Conservation (phyloP, 2,797 vertebrate genomes). For the Pitangus sulphuratus region DNA sequence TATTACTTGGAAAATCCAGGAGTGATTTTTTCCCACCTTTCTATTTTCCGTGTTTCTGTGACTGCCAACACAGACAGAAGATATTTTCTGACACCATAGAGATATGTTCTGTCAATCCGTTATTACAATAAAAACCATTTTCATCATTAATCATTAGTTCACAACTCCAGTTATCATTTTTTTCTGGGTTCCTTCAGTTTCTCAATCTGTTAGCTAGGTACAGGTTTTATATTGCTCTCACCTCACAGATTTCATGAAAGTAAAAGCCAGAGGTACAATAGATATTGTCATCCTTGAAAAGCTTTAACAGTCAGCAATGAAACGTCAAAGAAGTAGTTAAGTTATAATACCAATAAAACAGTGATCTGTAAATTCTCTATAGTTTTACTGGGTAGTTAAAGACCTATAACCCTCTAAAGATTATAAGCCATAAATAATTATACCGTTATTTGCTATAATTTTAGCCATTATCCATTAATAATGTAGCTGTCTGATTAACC, state of each 20-base stretch:
- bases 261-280: slow-evolving; percentile 20
- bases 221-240: not conserved
- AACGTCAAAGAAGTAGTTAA: slow-evolving; percentile 40
- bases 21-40: not conserved
- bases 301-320: slow-evolving; percentile 13
- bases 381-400: slow-evolving; percentile 60
- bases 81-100: not conserved
- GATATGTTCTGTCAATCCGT: not conserved
- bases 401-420: slow-evolving; percentile 33
- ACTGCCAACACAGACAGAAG: not conserved
- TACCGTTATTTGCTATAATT: slow-evolving; percentile 46
- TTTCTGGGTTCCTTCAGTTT: not conserved
- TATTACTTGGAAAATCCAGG: not conserved
- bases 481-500: slow-evolving; percentile 30
- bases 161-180: not conserved
- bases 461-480: slow-evolving; percentile 37
- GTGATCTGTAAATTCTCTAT: slow-evolving; percentile 54
- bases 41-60: not conserved
- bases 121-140: not conserved
- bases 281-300: slow-evolving; percentile 29
- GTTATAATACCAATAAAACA: slow-evolving; percentile 57
- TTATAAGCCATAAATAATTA: slow-evolving; percentile 54
- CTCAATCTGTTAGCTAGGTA: not conserved
- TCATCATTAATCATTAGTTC: not conserved
- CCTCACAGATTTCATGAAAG: not conserved